phyloP scores from a whole-genome alignment of 2,797 vertebrate genomes.

The Takifugu rubripes region DNA sequence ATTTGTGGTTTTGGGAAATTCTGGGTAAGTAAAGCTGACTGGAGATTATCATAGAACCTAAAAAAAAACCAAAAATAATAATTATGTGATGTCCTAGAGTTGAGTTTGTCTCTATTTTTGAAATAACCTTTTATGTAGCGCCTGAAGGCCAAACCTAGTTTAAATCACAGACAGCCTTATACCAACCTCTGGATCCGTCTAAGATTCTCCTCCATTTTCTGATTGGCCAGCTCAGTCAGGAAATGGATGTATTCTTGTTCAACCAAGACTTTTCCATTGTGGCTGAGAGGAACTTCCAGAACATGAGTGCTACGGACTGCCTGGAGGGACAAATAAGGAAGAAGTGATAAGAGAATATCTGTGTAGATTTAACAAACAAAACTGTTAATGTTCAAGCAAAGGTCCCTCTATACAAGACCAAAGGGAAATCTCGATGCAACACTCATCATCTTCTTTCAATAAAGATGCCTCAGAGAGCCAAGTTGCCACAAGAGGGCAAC shows the following conservation, averaged over 20 bases:
- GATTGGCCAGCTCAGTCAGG: constrained; percentile 82
- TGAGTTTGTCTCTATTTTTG: background rate
- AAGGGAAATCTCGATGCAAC: no score
- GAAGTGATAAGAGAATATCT: background rate
- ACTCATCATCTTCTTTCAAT: no score
- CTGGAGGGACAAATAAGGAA: constrained; percentile 27
- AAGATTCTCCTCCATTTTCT: constrained; percentile 90
- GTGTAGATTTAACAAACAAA: no score
- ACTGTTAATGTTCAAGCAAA: no score
- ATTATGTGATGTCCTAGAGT: background rate
- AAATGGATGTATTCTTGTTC: constrained; percentile 84
- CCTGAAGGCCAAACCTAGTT: background rate
- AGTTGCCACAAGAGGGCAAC: no score
- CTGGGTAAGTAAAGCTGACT: constrained; percentile 21
- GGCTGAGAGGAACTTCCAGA: constrained; percentile 88
- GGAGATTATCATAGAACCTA: constrained; percentile 60
- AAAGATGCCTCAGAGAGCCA: no score
- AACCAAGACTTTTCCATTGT: constrained; percentile 79
- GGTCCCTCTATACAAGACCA: no score
- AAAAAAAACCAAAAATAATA: background rate
- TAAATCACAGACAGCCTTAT: background rate
- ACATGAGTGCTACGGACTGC: constrained; percentile 89
- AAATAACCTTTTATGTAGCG: background rate
- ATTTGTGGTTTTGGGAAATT: constrained; percentile 17
- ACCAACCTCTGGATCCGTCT: constrained; percentile 84